phyloP scores from a whole-genome alignment of 2,888 invertebrate species.

The Netelia melanura region DNA sequence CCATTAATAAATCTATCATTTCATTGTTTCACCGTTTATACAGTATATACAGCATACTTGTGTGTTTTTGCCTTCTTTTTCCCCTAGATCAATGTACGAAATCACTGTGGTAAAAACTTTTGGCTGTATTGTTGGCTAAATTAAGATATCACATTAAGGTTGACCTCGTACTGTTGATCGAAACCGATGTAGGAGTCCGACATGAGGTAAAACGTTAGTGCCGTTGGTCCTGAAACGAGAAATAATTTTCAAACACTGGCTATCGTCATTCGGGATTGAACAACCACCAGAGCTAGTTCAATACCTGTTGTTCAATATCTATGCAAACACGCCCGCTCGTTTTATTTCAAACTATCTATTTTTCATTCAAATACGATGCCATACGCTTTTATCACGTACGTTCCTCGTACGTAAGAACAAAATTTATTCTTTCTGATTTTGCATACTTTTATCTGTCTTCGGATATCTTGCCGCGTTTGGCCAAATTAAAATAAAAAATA shows the following conservation, averaged over 20 bases:
- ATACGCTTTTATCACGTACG: too few relatives aligned
- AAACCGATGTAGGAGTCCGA: constrained; percentile 97
- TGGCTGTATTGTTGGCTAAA: constrained; percentile 17
- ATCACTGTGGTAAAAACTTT: constrained; percentile 46
- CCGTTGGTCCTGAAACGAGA: constrained; percentile 88
- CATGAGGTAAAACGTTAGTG: constrained; percentile 93
- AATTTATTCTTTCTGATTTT: too few relatives aligned
- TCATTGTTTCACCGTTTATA: constrained; percentile 61
- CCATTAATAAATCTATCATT: constrained; percentile 62
- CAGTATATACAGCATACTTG: constrained; percentile 59
- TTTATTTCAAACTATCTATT: too few relatives aligned
- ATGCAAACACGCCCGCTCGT: too few relatives aligned
- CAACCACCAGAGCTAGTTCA: too few relatives aligned
- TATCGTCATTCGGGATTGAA: not conserved
- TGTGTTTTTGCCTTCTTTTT: not conserved
- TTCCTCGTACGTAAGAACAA: too few relatives aligned
- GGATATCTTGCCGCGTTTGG: constrained; percentile 22
- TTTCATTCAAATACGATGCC: too few relatives aligned
- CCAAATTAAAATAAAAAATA: constrained; percentile 13
- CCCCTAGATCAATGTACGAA: constrained; percentile 19
- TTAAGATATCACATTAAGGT: constrained; percentile 82
- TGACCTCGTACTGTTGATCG: constrained; percentile 93
- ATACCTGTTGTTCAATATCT: too few relatives aligned
- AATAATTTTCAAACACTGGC: constrained; percentile 56
- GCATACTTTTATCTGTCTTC: constrained; percentile 13